These are phyloP conservation scores for Entosphenus tridentatus DNA, from an alignment of 2,113 vertebrate species.

Conservation along the genomic window DNA sequence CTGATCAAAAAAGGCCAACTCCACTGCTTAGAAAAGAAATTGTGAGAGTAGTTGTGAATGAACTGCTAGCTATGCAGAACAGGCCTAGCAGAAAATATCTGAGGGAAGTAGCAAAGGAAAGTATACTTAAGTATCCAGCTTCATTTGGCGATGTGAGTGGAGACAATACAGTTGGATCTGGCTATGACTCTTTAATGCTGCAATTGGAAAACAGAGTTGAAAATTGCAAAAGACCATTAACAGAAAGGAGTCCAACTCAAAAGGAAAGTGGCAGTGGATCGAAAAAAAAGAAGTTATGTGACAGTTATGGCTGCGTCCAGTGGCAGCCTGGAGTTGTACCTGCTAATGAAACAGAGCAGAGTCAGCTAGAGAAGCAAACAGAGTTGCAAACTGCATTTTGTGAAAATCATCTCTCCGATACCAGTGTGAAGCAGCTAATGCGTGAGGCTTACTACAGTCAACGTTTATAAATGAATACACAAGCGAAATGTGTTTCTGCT, in stretches of 20 bases:
- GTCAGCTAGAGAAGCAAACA: too few relatives aligned
- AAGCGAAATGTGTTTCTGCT: not conserved
- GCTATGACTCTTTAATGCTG: conserved; percentile 9
- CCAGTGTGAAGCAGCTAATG: conserved; percentile 5
- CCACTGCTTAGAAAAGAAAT: conserved; percentile 9
- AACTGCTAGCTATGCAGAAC: not conserved
- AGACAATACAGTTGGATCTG: conserved; percentile 5
- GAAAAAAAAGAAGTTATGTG: conserved; percentile 6
- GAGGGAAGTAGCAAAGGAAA: conserved; percentile 7
- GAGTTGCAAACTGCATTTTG: not conserved
- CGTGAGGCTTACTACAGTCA: too few relatives aligned
- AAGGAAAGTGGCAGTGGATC: too few relatives aligned
- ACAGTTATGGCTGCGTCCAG: conserved; percentile 7
- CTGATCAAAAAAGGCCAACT: conserved; percentile 9
- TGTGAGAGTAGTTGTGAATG: not conserved
- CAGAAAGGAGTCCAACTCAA: not conserved
- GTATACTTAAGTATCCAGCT: conserved; percentile 8
- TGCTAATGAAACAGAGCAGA: not conserved
- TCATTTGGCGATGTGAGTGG: conserved; percentile 8
- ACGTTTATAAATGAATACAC: too few relatives aligned
- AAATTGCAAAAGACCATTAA: conserved; percentile 2
- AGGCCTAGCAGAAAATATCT: conserved; percentile 9
- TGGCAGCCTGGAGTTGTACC: conserved; percentile 7
- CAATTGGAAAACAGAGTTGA: conserved; percentile 10
- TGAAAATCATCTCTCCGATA: conserved; percentile 3